Evolutionary conservation across 2,797 vertebrate species (phyloP).

Genomic region (Gambusia yucatana): DNA sequence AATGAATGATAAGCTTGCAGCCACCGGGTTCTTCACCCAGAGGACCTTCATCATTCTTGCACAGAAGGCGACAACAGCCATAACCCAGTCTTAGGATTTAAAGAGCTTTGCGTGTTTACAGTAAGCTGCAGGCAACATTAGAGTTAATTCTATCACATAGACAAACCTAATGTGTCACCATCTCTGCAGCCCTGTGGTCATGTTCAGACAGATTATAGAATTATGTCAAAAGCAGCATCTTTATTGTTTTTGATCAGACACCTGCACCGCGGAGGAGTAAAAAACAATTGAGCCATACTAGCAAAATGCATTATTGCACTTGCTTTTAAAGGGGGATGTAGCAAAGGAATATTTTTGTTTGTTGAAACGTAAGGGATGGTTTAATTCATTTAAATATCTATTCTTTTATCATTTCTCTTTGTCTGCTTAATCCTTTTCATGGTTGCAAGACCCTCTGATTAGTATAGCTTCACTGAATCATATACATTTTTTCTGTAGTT

Average conservation of each 20-base stretch:
- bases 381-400: background rate
- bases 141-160: conserved; percentile 20
- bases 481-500: background rate
- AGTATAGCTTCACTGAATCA: background rate
- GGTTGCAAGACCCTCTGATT: background rate
- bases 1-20: conserved; percentile 36
- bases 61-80: conserved; percentile 20
- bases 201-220: conserved; percentile 9
- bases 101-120: conserved; percentile 36
- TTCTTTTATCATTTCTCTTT: background rate
- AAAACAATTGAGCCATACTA: background rate
- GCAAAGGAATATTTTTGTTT: background rate
- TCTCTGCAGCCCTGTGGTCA: background rate
- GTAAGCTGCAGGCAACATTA: conserved; percentile 17
- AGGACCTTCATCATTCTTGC: conserved; percentile 28
- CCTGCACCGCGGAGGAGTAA: too few relatives aligned
- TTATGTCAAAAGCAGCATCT: background rate
- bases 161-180: conserved; percentile 4
- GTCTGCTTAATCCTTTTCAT: background rate
- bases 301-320: background rate
- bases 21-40: conserved; percentile 31
- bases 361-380: background rate
- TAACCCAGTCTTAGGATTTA: conserved; percentile 25
- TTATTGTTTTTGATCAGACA: conserved; percentile 11
- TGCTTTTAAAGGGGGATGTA: background rate